Evolutionary conservation across 2,113 vertebrate genomes (phyloP).

Genomic region (Paraplagusia blochii): DNA sequence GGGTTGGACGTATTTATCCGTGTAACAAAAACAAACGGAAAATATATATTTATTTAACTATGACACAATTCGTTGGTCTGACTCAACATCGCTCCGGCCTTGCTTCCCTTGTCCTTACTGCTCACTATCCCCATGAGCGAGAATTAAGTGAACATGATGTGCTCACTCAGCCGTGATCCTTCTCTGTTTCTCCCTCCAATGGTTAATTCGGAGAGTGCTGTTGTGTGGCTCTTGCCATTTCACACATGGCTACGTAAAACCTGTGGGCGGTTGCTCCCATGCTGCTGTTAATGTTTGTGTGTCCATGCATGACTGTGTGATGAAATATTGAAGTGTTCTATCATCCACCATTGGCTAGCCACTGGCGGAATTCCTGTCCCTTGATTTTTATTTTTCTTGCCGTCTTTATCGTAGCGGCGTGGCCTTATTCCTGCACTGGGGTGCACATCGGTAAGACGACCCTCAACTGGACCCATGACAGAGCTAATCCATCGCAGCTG

Average conservation of each 20-base stretch:
- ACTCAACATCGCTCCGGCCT: constrained; percentile 24
- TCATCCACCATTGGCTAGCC: constrained; percentile 39
- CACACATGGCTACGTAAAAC: constrained; percentile 69
- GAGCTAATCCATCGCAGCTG: constrained; percentile 73
- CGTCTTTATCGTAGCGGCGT: constrained; percentile 30
- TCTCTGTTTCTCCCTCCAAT: constrained; percentile 61
- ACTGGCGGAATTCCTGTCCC: constrained; percentile 16
- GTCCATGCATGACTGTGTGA: constrained; percentile 61
- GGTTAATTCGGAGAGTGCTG: constrained; percentile 65
- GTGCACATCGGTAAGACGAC: constrained; percentile 67
- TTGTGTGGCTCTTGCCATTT: constrained; percentile 68
- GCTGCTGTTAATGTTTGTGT: constrained; percentile 54
- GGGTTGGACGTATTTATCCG: background rate
- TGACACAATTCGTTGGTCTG: constrained; percentile 4
- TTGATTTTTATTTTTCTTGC: constrained; percentile 42
- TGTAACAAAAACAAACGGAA: background rate
- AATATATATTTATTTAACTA: background rate
- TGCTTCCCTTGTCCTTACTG: constrained; percentile 36
- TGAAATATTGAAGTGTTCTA: constrained; percentile 71
- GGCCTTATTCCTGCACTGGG: constrained; percentile 49
- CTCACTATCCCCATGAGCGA: constrained; percentile 61
- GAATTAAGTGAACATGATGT: constrained; percentile 73
- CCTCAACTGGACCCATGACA: constrained; percentile 70
- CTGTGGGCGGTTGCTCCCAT: constrained; percentile 65
- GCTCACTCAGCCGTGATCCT: constrained; percentile 59